These are phyloP conservation scores for Limulus polyphemus DNA, from an alignment of 2,888 invertebrate species.

Conservation along the genomic window DNA sequence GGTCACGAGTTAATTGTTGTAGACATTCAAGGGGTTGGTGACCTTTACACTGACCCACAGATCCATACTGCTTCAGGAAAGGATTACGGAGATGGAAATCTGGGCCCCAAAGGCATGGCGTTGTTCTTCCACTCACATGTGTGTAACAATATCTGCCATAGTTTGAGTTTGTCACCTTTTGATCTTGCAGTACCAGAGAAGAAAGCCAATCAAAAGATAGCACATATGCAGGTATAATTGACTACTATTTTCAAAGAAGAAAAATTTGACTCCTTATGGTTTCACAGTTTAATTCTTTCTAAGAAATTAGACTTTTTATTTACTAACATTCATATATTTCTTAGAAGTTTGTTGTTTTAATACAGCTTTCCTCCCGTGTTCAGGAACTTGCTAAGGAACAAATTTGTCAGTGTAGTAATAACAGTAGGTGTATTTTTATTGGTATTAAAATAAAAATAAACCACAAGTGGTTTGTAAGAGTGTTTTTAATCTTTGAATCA, in stretches of 20 bases:
- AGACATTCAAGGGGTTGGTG: slow-evolving; percentile 47
- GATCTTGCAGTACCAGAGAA: slow-evolving; percentile 40
- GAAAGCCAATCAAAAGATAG: slow-evolving; percentile 17
- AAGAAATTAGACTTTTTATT: too few species aligned
- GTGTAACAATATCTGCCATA: slow-evolving; percentile 44
- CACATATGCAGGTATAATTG: slow-evolving; percentile 10
- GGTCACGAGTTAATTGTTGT: slow-evolving; percentile 47
- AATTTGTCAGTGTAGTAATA: too few species aligned
- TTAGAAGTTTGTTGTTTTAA: too few species aligned
- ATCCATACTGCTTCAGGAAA: slow-evolving; percentile 42
- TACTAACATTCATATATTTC: too few species aligned
- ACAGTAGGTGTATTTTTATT: too few species aligned
- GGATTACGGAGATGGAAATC: slow-evolving; percentile 45
- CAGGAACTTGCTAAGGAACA: too few species aligned
- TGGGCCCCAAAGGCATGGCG: slow-evolving; percentile 46
- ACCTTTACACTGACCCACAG: slow-evolving; percentile 48
- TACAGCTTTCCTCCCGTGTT: too few species aligned
- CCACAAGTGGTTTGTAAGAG: too few species aligned
- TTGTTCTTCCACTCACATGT: slow-evolving; percentile 46
- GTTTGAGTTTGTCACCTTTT: slow-evolving; percentile 42
- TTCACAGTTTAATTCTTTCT: too few species aligned
- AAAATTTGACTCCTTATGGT: too few species aligned
- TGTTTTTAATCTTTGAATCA: not conserved
- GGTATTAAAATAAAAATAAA: too few species aligned
- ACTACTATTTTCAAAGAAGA: too few species aligned